A percentile compares a stretch with the other conserved stretches of the same genome.
Evolutionary conservation across 2,888 invertebrate species (phyloP).

Genomic region (Hymenopus coronatus): DNA sequence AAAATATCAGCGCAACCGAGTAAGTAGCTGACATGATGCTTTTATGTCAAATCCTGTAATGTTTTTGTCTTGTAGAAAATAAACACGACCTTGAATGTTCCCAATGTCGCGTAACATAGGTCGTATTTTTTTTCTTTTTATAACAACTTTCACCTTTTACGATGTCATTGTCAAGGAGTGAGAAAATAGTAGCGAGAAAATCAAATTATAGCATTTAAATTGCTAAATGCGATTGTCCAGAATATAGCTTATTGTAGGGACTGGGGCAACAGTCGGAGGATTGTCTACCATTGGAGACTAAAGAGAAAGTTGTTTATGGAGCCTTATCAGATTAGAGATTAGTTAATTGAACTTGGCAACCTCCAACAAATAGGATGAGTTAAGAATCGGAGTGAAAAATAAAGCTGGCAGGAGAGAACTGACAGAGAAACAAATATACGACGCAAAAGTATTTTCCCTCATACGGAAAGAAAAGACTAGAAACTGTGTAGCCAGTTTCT

Average conservation of each 20-base stretch:
- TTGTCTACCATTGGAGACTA: neutral
- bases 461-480: no score
- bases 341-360: neutral
- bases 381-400: neutral
- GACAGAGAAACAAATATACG: no score
- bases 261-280: neutral
- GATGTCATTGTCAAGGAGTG: conserved; percentile 20
- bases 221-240: neutral
- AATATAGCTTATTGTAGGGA: neutral
- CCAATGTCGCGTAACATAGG: conserved; percentile 34
- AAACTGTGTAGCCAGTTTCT: no score
- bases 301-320: neutral
- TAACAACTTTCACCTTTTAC: conserved; percentile 8
- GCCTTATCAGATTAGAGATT: neutral
- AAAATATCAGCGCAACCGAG: neutral
- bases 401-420: neutral
- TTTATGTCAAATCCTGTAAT: neutral
- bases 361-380: no score
- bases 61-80: conserved; percentile 21
- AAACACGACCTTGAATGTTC: conserved; percentile 32
- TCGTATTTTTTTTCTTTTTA: conserved; percentile 25
- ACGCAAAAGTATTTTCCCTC: no score
- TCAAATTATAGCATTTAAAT: neutral
- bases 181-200: neutral
- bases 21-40: conserved; percentile 18